Base-by-base conservation (phyloP, 2,888 invertebrate genomes). In the Cephus pygmeus region DNA sequence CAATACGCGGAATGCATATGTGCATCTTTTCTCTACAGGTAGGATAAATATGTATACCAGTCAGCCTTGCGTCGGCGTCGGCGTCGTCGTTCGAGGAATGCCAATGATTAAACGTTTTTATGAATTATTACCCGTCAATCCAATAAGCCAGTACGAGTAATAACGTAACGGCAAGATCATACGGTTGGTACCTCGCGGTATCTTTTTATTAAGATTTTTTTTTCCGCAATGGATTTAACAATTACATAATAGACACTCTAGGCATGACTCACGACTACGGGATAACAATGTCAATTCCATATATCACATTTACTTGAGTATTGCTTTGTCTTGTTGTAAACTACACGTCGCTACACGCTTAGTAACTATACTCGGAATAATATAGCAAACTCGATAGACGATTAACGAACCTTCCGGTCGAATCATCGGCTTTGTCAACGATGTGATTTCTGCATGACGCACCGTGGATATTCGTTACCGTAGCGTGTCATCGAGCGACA, bases 91-190 rank as follows among this genome's bases (percentile, higher is more conserved):
- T 56, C 23, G 9, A 56, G 56, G 56, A 56, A 56, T 56, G 56
- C 56, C 71, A 69, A 79, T 81, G 79, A 81, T 81, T 81, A 79
- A 79, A 78, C 79, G 79, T 81, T 81, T 77, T 81, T 79, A 77
- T 76, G 77, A 78, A 81, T 81, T 9, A 56, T 56, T 56, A 56
- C 56, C 23, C 56, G 56, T 56, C 56, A 56, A 56, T 56, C 23
- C 9, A 56, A 23, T 56, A 56, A 56, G 56, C 23, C 56, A 6
- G 56, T 56, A 56, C 56, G 56, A 23, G 23, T 56, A 56, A 56
- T 56, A 56, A 56, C 6, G 56, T 56, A 56, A 56, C 23, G 56
- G 56, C 56, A 56, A 56, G 56, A 56, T 56, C 23, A 56, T 9
- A 56, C 56, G 9, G 56, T 56, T 23, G 56, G 56, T 56, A 56